These are phyloP conservation scores for Latheticus oryzae DNA, from an alignment of 2,888 invertebrate genomes.

Conservation along the genomic window DNA sequence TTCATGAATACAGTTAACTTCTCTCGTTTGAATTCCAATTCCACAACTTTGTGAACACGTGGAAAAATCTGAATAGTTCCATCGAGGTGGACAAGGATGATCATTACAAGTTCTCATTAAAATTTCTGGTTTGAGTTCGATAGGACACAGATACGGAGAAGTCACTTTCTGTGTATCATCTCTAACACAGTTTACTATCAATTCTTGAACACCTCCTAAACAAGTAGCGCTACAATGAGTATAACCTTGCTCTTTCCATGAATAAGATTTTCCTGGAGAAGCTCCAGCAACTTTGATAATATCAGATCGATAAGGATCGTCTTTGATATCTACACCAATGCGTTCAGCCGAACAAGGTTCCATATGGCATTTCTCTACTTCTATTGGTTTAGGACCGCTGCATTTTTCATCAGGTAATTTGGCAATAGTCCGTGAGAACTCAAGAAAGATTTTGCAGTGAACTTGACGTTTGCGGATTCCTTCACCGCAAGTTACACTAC, in stretches of 20 bases:
- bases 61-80: slow-evolving; percentile 91
- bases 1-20: slow-evolving; percentile 88
- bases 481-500: slow-evolving; percentile 88
- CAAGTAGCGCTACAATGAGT: slow-evolving; percentile 96
- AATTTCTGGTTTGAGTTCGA: slow-evolving; percentile 89
- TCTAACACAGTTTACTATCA: slow-evolving; percentile 88
- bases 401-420: slow-evolving; percentile 90
- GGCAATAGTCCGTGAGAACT: slow-evolving; percentile 89
- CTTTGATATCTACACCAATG: slow-evolving; percentile 68
- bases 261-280: slow-evolving; percentile 81
- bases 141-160: slow-evolving; percentile 87
- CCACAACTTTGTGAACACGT: slow-evolving; percentile 94
- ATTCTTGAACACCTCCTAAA: slow-evolving; percentile 87
- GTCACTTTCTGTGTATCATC: slow-evolving; percentile 89
- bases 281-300: slow-evolving; percentile 52
- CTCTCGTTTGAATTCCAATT: slow-evolving; percentile 91
- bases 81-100: slow-evolving; percentile 93
- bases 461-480: slow-evolving; percentile 88
- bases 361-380: slow-evolving; percentile 83
- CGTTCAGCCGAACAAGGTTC: slow-evolving; percentile 76
- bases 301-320: slow-evolving; percentile 61
- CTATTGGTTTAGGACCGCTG: slow-evolving; percentile 84
- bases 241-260: slow-evolving; percentile 91
- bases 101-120: slow-evolving; percentile 93
- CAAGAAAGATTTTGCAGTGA: slow-evolving; percentile 94